Evolutionary conservation across 2,888 invertebrate species (phyloP), one percentile per base, ranked within the genome.

Genomic region (Clostera curtula): DNA sequence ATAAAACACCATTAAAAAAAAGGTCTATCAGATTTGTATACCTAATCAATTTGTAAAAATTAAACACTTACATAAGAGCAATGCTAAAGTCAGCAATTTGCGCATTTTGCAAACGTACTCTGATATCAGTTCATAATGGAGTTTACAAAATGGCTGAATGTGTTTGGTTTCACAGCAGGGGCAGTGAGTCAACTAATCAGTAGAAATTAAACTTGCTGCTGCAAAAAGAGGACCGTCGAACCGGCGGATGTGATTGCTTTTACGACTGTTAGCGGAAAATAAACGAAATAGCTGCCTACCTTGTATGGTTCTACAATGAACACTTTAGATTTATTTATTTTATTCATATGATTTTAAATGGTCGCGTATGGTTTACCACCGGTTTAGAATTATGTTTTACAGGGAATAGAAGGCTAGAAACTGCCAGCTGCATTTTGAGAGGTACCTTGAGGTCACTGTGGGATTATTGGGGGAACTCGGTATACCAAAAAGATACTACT

Each of bases 41-140:
- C 4, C 6, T 18, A 3, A 15, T 17, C 24, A 18, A 5, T 21
- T 14, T 5, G 34, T 6, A 25, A 13, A 42, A 48, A 36, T 33
- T 12, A 19, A 28, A 18, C 6, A 69, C 77, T 74, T 63, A 82
- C 82, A 82, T 17, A 82, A 63, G 26, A 82, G 50, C 32, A 82
- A 59, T 4, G 75, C 74, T 37, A 79, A 52, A 35, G 77, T 40
- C 36, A 82, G 56, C 43, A 77, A 49, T 55, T 57, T 70, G 25
- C 73, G 66, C 82, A 82, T 82, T 51, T 56, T 59, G 44, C 40
- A 42, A 28, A 24, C 28, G 12, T 20, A 23, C 39, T 25, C 40
- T 33, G 41, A 26, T 24, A 17, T 5, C n/a, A 17, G 9, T 43
- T 30, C 49, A 49, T 43, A 17, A 21, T 41, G 12, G 9, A 18